phyloP scores from a whole-genome alignment of 1,140 invertebrate genomes.

The Palaemon carinicauda region DNA sequence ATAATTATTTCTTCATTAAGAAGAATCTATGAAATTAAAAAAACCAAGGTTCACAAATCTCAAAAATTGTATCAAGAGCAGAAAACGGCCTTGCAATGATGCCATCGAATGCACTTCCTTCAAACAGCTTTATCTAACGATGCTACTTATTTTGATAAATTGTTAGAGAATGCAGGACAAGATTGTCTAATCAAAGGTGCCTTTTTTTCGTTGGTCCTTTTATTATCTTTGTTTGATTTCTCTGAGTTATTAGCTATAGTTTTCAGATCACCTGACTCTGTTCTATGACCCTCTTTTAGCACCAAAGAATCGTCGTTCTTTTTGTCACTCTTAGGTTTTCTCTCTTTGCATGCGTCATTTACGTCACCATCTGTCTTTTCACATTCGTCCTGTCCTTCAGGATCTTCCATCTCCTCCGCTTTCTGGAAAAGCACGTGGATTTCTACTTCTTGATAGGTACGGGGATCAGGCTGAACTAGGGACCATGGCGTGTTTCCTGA shows the following conservation, averaged over 20 bases:
- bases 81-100: too few relatives aligned
- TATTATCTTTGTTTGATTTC: not conserved
- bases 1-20: too few relatives aligned
- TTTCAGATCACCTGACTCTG: not conserved
- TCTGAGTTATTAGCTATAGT: too few relatives aligned
- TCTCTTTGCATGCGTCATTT: not conserved
- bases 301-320: not conserved
- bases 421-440: conserved; percentile 84
- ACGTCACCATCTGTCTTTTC: not conserved
- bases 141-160: not conserved
- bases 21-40: too few relatives aligned
- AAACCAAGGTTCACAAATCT: too few relatives aligned
- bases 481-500: conserved; percentile 31
- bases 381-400: not conserved
- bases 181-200: not conserved
- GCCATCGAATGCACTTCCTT: too few relatives aligned
- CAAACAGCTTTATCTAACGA: too few relatives aligned
- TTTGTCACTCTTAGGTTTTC: not conserved
- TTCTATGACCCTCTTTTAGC: too few relatives aligned
- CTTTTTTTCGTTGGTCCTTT: not conserved
- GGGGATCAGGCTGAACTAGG: conserved; percentile 79
- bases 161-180: not conserved
- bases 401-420: conserved; percentile 72
- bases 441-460: conserved; percentile 83
- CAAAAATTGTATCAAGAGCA: too few relatives aligned